Evolutionary conservation across 2,888 invertebrate genomes (phyloP).

Genomic region (Standfussiana lucernea): DNA sequence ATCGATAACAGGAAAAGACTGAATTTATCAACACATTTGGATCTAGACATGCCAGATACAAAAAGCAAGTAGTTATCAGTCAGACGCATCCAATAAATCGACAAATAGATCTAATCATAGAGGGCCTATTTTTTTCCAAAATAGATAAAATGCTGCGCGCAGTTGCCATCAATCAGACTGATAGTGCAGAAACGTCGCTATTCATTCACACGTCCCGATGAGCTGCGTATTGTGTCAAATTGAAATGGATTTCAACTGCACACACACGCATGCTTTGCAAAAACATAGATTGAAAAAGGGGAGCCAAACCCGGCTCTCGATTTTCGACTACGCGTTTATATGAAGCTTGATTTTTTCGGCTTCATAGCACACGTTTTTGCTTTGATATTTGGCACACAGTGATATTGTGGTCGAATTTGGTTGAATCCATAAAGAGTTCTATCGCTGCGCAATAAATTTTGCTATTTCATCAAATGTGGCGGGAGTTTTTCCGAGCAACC

Average conservation of each 20-base stretch:
- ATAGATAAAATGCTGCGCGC: constrained; percentile 17
- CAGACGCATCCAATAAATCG: constrained; percentile 11
- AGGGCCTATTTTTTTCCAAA: constrained; percentile 10
- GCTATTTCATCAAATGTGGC: constrained; percentile 39
- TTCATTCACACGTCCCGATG: constrained; percentile 43
- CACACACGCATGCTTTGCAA: constrained; percentile 20
- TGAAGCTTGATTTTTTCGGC: constrained; percentile 37
- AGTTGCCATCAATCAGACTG: constrained; percentile 31
- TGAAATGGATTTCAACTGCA: constrained; percentile 52
- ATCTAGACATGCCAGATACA: constrained; percentile 22
- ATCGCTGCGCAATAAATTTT: constrained; percentile 49
- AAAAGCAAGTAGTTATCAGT: constrained; percentile 30
- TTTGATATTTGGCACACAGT: constrained; percentile 59
- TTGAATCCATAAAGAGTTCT: constrained; percentile 38
- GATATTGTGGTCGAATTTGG: constrained; percentile 54
- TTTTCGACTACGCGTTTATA: constrained; percentile 41
- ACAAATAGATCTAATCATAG: constrained; percentile 17
- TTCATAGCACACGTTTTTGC: constrained; percentile 41
- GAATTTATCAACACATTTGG: constrained; percentile 8
- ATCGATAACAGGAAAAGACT: constrained; percentile 16
- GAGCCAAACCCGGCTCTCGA: constrained; percentile 25
- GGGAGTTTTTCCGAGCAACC: constrained; percentile 28
- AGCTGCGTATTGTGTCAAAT: constrained; percentile 48
- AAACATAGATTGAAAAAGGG: constrained; percentile 47
- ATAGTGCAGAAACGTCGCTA: constrained; percentile 36